Percentiles rank a stretch among this genome's conserved stretches.
Conservation (phyloP, 1,140 invertebrate species). For the Dinothrombium tinctorium region DNA sequence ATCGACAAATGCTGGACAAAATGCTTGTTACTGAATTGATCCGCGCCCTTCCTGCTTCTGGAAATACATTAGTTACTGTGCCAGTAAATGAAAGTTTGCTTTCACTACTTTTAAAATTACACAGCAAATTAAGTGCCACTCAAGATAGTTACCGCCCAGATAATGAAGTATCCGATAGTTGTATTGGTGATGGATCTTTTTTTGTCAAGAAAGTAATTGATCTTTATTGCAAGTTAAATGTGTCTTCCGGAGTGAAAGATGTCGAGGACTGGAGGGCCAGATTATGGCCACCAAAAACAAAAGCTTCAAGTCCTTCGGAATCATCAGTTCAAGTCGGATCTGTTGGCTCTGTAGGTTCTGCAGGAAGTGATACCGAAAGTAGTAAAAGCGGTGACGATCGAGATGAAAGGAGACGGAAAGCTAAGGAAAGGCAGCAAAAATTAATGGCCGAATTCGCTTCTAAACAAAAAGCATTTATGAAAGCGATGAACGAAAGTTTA, state of each 20-base stretch:
- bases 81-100: conserved; percentile 32
- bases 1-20: neutral
- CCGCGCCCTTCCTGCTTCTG: conserved; percentile 31
- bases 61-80: conserved; percentile 57
- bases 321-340: neutral
- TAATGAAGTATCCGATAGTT: no score
- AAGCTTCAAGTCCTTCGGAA: neutral
- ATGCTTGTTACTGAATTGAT: neutral
- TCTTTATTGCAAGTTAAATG: conserved; percentile 1
- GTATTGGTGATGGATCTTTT: no score
- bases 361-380: neutral
- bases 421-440: conserved; percentile 28
- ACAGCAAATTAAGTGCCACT: no score
- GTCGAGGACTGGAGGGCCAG: neutral
- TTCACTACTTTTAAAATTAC: conserved; percentile 49
- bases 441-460: conserved; percentile 77
- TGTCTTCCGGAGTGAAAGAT: neutral
- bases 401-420: neutral
- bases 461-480: no score
- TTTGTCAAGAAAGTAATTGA: conserved; percentile 26
- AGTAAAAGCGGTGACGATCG: neutral
- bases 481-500: no score
- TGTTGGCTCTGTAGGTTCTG: neutral
- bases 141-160: no score
- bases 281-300: neutral